Evolutionary conservation across 2,888 invertebrate species (phyloP).

Genomic region (Sepioteuthis lessoniana): DNA sequence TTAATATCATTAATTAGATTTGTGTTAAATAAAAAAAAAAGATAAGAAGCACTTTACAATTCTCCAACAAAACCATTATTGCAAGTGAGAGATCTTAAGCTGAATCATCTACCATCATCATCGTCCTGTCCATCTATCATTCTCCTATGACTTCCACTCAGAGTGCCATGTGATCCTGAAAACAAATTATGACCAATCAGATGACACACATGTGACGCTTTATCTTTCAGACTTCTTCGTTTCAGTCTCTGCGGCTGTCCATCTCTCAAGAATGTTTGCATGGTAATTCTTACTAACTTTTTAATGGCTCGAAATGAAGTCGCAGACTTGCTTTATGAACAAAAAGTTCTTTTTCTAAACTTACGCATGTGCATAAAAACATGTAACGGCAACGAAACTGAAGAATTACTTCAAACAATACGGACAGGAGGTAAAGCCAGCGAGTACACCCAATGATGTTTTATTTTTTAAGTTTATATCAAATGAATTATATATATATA

Average conservation of each 20-base stretch:
- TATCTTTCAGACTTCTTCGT: neutral
- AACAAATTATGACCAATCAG: neutral
- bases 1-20: neutral
- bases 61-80: neutral
- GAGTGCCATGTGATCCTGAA: constrained; percentile 18
- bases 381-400: neutral
- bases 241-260: neutral
- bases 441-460: neutral
- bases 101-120: neutral
- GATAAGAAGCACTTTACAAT: too few species aligned
- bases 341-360: neutral
- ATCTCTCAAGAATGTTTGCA: neutral
- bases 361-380: neutral
- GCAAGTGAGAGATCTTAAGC: neutral
- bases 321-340: neutral
- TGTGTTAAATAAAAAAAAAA: neutral
- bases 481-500: neutral
- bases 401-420: neutral
- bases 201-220: neutral
- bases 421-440: neutral
- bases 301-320: neutral
- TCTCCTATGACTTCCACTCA: neutral
- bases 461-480: neutral
- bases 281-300: neutral
- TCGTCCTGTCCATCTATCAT: neutral